Percentiles rank a stretch among this genome's conserved stretches.
Conservation (phyloP, 2,888 invertebrate species). For the Conus canariensis region DNA sequence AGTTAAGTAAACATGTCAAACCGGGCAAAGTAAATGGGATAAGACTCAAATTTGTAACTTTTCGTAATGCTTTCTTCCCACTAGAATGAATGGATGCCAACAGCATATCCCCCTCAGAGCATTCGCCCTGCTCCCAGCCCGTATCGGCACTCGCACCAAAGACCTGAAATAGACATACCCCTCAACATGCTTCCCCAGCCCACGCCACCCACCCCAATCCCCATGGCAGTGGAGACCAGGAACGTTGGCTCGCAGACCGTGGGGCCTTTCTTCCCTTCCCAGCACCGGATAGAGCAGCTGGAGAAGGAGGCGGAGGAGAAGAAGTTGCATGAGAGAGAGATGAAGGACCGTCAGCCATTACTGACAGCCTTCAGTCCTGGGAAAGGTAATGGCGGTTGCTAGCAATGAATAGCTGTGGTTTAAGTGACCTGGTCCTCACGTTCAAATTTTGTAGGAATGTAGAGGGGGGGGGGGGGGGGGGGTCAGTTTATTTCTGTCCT, state of each 20-base stretch:
- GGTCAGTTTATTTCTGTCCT: too few species aligned
- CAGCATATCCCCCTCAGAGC: slow-evolving; percentile 35
- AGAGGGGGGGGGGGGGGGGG: too few species aligned
- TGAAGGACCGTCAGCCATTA: slow-evolving; percentile 75
- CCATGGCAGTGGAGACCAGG: slow-evolving; percentile 29
- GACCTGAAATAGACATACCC: slow-evolving; percentile 33
- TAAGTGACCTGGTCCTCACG: too few species aligned
- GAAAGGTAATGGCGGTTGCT: background rate
- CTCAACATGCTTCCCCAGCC: background rate
- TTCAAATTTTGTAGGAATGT: too few species aligned
- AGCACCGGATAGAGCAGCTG: slow-evolving; percentile 70
- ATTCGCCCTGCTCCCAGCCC: background rate
- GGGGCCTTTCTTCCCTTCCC: slow-evolving; percentile 78
- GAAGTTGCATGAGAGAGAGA: slow-evolving; percentile 70
- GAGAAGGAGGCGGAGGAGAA: slow-evolving; percentile 73
- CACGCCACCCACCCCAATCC: background rate
- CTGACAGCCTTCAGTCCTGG: slow-evolving; percentile 78
- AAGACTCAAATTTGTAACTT: too few species aligned
- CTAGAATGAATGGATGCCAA: slow-evolving; percentile 50
- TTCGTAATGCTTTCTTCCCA: background rate
- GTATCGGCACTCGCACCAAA: background rate
- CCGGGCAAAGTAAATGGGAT: too few species aligned
- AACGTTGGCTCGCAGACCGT: slow-evolving; percentile 76
- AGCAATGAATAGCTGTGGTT: too few species aligned
- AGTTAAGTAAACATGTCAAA: too few species aligned